Conservation (phyloP, 2,113 vertebrate genomes). For the Phyllostomus discolor region DNA sequence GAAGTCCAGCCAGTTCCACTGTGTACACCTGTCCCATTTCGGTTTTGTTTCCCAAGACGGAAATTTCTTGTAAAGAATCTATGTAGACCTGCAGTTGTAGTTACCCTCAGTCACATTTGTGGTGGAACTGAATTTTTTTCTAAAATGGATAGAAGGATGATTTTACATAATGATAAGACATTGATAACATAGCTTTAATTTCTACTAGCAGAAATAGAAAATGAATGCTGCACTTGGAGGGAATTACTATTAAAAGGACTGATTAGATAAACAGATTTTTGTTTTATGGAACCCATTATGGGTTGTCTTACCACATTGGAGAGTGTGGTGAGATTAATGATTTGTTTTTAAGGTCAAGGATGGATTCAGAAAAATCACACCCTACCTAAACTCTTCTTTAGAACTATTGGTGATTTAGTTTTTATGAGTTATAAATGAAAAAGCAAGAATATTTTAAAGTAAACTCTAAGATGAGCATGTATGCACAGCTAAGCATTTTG, state of each 20-base stretch:
- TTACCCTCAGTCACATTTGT: not conserved
- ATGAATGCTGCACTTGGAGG: not conserved
- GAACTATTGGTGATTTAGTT: not conserved
- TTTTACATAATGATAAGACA: not conserved
- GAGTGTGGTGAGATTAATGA: slow-evolving; percentile 26
- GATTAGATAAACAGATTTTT: slow-evolving; percentile 17
- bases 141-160: slow-evolving; percentile 31
- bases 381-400: not conserved
- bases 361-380: slow-evolving; percentile 37
- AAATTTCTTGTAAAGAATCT: slow-evolving; percentile 13
- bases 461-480: not conserved
- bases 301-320: not conserved
- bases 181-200: slow-evolving; percentile 3
- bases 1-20: not conserved
- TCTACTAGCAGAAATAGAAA: slow-evolving; percentile 23
- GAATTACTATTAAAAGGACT: slow-evolving; percentile 12
- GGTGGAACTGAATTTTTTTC: not conserved
- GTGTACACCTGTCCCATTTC: not conserved
- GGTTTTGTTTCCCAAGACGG: not conserved
- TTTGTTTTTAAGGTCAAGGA: slow-evolving; percentile 27
- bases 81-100: not conserved
- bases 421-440: not conserved
- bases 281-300: not conserved
- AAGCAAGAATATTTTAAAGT: slow-evolving; percentile 3
- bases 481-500: not conserved